These are phyloP conservation scores for Pangasius mekongensis DNA, from an alignment of 2,797 vertebrate genomes.

Conservation along the genomic window DNA sequence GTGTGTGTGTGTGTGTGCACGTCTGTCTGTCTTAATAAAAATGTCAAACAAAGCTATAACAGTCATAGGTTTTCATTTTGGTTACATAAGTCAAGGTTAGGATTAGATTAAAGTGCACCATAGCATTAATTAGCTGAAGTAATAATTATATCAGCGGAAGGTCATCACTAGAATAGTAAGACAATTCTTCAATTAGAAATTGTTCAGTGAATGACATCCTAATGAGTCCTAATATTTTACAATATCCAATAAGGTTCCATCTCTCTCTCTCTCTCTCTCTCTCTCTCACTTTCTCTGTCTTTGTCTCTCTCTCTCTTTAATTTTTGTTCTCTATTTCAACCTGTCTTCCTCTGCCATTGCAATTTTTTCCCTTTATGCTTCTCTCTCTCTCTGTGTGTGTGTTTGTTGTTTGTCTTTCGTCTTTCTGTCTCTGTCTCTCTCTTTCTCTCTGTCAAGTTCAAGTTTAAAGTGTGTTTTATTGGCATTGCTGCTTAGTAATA, in stretches of 20 bases:
- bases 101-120: background rate
- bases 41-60: background rate
- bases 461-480: no score
- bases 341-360: background rate
- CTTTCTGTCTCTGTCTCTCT: background rate
- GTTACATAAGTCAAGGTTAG: background rate
- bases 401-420: no score
- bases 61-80: background rate
- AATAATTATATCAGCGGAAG: background rate
- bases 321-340: background rate
- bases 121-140: background rate
- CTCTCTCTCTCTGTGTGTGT: background rate
- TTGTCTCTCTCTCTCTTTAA: background rate
- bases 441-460: background rate
- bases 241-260: background rate
- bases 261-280: background rate
- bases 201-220: background rate
- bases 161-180: background rate
- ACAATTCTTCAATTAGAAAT: background rate
- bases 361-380: background rate
- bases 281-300: background rate
- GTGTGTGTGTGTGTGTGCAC: background rate
- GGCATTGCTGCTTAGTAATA: background rate
- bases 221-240: background rate
- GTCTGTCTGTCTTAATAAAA: background rate